Conservation (phyloP, 64 coral and sea anemone species). For the Cladopsammia gracilis region DNA sequence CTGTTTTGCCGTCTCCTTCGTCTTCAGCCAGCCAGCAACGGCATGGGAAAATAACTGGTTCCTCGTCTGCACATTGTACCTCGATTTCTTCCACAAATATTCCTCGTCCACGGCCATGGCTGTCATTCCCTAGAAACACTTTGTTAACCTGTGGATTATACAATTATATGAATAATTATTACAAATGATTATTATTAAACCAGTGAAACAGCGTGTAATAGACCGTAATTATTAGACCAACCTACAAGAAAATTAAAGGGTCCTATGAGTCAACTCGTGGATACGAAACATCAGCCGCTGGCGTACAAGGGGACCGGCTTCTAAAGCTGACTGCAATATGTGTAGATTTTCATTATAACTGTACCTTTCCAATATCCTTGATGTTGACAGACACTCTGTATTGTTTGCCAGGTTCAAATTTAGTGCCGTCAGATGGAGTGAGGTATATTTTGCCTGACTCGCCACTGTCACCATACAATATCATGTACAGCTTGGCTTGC, state of each 20-base stretch:
- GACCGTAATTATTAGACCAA: too few relatives aligned
- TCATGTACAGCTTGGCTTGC: slow-evolving; percentile 80
- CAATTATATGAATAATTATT: not conserved
- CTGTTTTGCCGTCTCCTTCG: slow-evolving; percentile 70
- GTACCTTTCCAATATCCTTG: slow-evolving; percentile 93
- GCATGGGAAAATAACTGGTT: slow-evolving; percentile 84
- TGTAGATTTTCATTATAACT: not conserved
- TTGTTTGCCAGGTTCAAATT: slow-evolving; percentile 70
- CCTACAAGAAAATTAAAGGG: too few relatives aligned
- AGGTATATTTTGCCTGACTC: slow-evolving; percentile 82
- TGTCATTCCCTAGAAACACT: slow-evolving; percentile 77
- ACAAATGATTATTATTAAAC: not conserved
- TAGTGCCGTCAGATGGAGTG: slow-evolving; percentile 67
- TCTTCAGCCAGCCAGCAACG: slow-evolving; percentile 91
- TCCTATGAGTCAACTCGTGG: too few relatives aligned
- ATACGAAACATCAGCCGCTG: not conserved
- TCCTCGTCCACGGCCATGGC: slow-evolving; percentile 52
- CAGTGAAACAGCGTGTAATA: not conserved
- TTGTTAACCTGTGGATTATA: slow-evolving; percentile 66
- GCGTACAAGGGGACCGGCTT: too few relatives aligned
- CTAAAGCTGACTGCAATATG: too few relatives aligned
- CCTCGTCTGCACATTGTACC: slow-evolving; percentile 36
- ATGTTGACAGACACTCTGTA: slow-evolving; percentile 84
- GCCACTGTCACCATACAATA: slow-evolving; percentile 83
- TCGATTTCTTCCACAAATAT: slow-evolving; percentile 86